A percentile compares a stretch with the other conserved stretches of the same genome.
phyloP scores from a whole-genome alignment of 1,140 invertebrate genomes.

The Bombus superbus region DNA sequence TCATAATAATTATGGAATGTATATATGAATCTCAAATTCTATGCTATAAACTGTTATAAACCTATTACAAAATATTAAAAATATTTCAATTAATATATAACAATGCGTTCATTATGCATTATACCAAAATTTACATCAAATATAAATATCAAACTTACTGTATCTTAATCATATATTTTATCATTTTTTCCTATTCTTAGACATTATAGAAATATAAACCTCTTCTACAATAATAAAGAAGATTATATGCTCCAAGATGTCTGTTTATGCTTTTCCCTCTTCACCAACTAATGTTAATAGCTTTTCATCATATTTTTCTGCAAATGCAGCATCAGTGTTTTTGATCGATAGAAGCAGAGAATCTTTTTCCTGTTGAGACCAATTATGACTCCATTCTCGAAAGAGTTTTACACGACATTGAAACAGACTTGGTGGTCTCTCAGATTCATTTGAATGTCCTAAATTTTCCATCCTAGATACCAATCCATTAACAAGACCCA shows the following conservation, averaged over 20 bases:
- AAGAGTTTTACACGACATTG: constrained; percentile 95
- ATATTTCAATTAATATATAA: background rate
- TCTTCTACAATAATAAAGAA: background rate
- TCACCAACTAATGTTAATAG: constrained; percentile 69
- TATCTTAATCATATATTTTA: background rate
- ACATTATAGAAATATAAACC: background rate
- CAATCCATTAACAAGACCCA: constrained; percentile 88
- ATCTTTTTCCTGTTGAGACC: constrained; percentile 90
- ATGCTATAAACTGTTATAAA: background rate
- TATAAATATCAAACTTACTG: constrained; percentile 45
- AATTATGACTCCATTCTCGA: constrained; percentile 92
- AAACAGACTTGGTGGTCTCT: constrained; percentile 92
- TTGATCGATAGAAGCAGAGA: constrained; percentile 87
- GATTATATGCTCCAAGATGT: background rate
- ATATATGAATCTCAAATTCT: background rate
- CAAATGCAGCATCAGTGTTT: constrained; percentile 88
- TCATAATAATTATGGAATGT: constrained; percentile 20
- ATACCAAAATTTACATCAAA: constrained; percentile 12
- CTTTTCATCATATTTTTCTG: constrained; percentile 87
- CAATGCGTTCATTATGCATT: background rate
- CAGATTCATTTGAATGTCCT: constrained; percentile 84
- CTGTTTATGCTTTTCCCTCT: constrained; percentile 50
- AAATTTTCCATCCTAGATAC: constrained; percentile 87
- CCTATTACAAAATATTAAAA: constrained; percentile 8
- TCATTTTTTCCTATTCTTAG: background rate